A percentile compares a stretch with the other conserved stretches of the same genome.
Evolutionary conservation across 2,888 invertebrate genomes (phyloP).

Genomic region (Sepioteuthis lessoniana): DNA sequence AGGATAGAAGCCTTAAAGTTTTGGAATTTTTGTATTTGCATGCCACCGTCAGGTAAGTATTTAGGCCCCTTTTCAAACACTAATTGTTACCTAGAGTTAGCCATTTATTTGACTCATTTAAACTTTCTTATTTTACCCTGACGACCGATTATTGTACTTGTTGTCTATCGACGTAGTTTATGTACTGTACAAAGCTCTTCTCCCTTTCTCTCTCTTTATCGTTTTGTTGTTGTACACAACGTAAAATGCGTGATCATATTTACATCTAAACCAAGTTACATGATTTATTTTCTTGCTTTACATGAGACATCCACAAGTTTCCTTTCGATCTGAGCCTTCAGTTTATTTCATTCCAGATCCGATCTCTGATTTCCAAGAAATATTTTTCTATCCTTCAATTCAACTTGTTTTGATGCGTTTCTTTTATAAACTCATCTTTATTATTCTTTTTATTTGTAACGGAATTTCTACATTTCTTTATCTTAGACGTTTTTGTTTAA

Average conservation of each 20-base stretch:
- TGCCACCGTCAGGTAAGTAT: slow-evolving; percentile 16
- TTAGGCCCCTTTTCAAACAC: not conserved
- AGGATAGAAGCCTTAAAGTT: not conserved
- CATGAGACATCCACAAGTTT: not conserved
- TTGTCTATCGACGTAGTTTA: not conserved
- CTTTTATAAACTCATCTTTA: not conserved
- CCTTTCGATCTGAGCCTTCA: not conserved
- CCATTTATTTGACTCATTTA: not conserved
- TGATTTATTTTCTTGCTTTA: not conserved
- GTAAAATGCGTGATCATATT: not conserved
- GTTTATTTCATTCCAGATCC: not conserved
- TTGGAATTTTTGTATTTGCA: not conserved
- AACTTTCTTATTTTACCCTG: not conserved
- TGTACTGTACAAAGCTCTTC: not conserved
- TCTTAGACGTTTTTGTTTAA: not conserved
- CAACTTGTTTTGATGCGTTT: not conserved
- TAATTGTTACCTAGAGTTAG: not conserved
- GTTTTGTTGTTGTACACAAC: not conserved
- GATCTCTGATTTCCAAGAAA: too few species aligned
- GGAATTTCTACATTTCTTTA: not conserved
- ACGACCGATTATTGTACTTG: not conserved
- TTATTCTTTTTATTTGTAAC: not conserved
- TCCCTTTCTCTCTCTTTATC: not conserved
- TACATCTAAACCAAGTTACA: not conserved
- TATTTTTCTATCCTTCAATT: too few species aligned